Evolutionary conservation across 53 echinoderm and acorn worm genomes (phyloP).

Genomic region (Glandiceps talaboti): DNA sequence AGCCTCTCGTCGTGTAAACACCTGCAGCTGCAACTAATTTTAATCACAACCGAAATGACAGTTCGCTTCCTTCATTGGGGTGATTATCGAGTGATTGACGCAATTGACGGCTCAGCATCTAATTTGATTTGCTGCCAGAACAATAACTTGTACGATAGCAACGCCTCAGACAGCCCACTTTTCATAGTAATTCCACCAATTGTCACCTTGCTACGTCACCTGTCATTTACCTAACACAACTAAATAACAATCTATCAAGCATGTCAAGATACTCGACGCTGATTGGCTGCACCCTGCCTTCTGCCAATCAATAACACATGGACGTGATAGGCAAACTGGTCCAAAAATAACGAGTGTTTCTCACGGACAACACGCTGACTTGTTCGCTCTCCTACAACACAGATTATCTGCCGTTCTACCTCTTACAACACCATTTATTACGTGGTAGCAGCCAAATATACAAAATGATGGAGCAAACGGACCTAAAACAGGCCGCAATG

Average conservation of each 20-base stretch:
- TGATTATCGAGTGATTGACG: neutral
- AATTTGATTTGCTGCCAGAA: constrained; percentile 7
- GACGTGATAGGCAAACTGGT: constrained; percentile 45
- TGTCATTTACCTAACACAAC: constrained; percentile 23
- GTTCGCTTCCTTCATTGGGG: neutral
- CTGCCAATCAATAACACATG: constrained; percentile 73
- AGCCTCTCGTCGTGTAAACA: constrained; percentile 15
- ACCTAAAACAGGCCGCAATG: constrained; percentile 30
- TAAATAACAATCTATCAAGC: constrained; percentile 46
- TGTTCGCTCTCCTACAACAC: neutral
- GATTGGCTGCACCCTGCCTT: constrained; percentile 46
- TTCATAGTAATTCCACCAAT: constrained; percentile 51
- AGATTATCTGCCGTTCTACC: neutral
- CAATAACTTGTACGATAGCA: neutral
- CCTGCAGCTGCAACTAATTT: constrained; percentile 8
- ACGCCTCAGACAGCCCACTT: neutral
- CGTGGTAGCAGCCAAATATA: constrained; percentile 14
- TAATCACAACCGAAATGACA: constrained; percentile 7
- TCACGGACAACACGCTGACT: constrained; percentile 3
- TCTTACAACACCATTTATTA: neutral
- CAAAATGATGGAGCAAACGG: constrained; percentile 63
- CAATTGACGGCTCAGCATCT: neutral
- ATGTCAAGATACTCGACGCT: constrained; percentile 37
- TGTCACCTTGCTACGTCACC: constrained; percentile 60
- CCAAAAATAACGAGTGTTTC: constrained; percentile 84